Evolutionary conservation across 1,140 invertebrate genomes (phyloP), one percentile per base, ranked within the genome.

Genomic region (Leptoteleia sp.): DNA sequence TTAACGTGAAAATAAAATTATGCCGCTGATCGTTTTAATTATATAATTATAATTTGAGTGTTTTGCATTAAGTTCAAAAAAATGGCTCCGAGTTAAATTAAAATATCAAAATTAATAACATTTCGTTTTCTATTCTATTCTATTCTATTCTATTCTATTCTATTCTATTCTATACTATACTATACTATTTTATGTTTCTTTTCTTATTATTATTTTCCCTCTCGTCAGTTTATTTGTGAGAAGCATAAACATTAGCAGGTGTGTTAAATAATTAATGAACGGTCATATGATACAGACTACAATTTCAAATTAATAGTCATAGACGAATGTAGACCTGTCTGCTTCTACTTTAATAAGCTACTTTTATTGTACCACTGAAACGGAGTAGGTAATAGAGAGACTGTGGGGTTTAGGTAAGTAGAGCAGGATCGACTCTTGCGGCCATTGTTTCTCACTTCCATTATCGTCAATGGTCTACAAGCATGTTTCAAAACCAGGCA

Each of bases 391-490:
- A 82, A 84, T 84, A 80, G 81, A 84, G 79, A 84, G 79, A 76
- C 81, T 82, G 76, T 84, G 79, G 62, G 83, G 80, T 81, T 81
- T 81, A 73, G 83, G 81, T 81, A 84, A 81, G 83, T 80, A 83
- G 80, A 81, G 65, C 76, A 81, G 81, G 76, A 79, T 48, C 80
- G 57, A 72, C 57, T 83, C 79, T 81, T 59, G 79, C 64, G 75
- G 75, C 79, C 76, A 79, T 76, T 79, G 73, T 79, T 79, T 84
- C 72, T 82, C 81, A 77, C 52, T 79, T 71, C 81, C 80, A 79
- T 82, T 81, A 72, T 82, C 79, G 61, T 80, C 80, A 81, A 82
- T 80, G 70, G 80, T 81, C 83, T 84, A 84, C 71, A 84, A 82
- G 81, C 67, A 84, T 79, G 57, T 59, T 64, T 57, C 37, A 64